Percentiles rank a stretch among this genome's conserved stretches.
phyloP scores from a whole-genome alignment of 2,113 vertebrate genomes.

The Epinephelus lanceolatus region DNA sequence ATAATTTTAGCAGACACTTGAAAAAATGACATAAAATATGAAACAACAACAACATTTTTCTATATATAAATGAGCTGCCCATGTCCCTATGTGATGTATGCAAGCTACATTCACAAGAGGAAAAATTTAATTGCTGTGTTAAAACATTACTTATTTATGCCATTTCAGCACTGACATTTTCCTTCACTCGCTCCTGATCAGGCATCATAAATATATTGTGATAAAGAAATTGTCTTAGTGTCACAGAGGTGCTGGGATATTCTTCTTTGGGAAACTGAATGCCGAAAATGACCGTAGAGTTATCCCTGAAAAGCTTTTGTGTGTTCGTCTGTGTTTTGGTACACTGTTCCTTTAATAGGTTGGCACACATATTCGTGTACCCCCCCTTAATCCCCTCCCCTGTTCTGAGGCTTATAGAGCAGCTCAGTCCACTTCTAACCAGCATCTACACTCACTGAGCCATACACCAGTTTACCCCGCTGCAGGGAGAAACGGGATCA shows the following conservation, averaged over 20 bases:
- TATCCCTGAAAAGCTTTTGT: constrained; percentile 31
- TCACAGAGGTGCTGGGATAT: neutral
- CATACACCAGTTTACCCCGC: constrained; percentile 41
- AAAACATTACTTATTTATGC: neutral
- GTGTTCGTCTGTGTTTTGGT: constrained; percentile 41
- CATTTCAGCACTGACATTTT: neutral
- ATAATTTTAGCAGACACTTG: neutral
- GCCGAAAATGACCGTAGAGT: neutral
- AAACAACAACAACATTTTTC: neutral
- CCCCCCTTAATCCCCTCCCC: constrained; percentile 52
- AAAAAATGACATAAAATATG: neutral
- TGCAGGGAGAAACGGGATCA: constrained; percentile 8
- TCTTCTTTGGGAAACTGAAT: neutral
- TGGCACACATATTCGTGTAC: constrained; percentile 69
- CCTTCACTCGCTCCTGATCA: neutral
- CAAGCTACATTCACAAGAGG: neutral
- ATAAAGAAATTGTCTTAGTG: neutral
- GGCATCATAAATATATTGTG: neutral
- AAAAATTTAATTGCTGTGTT: neutral
- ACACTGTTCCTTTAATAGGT: constrained; percentile 73
- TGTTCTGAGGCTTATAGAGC: constrained; percentile 58
- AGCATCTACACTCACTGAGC: constrained; percentile 42
- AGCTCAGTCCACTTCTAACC: constrained; percentile 55
- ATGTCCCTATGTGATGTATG: neutral
- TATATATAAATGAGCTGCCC: neutral